Evolutionary conservation across 2,113 vertebrate genomes (phyloP), one percentile per base, ranked within the genome.

Genomic region (Lepisosteus osseus): DNA sequence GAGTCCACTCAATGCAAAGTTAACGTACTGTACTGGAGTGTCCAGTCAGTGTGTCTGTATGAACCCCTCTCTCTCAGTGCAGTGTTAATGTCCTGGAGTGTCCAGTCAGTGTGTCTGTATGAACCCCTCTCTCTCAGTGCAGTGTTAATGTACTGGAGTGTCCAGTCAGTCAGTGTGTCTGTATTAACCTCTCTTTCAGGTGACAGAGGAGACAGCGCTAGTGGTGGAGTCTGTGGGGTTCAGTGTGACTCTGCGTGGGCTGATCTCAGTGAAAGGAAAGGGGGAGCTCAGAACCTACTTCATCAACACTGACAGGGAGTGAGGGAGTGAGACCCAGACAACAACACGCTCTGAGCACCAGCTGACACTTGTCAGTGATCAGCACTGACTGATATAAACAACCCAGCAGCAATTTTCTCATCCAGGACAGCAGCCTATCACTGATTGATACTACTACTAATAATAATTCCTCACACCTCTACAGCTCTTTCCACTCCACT

Each of bases 251-350:
- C 86, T 87, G 41, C 82, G 95, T 70, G 95, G 95, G 9, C 67
- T 91, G 3, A 82, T 97, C 80, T 91, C 88, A 13, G 95, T 97
- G 40, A 97, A 97, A 75, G 95, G 95, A 69, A 97, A 97, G 87
- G 95, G 95, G n/a, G 84, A 96, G 43, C 91, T 97, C 54, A 90
- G 89, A 61, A 97, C 95, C 4, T 96, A 92, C 75, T 97, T 94
- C 57, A 83, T 97, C 44, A 90, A 91, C 69, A 90, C 86, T 40
- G 89, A 90, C 57, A 65, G 47, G 5, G 47, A 5, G 5, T 51
- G 47, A 51, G 5, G 5, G 47, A 51, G 47, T 8, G 8, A 51
- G 5, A 73, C 44, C 29, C 17, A 6, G 8, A 67, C 41, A 68
- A 1, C 64, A 65, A 41, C 43, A 13, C 42, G 40, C 64, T 6